A percentile compares a stretch with the other conserved stretches of the same genome.
Evolutionary conservation across 1,140 invertebrate genomes (phyloP).

Genomic region (Macrostomum lignano): DNA sequence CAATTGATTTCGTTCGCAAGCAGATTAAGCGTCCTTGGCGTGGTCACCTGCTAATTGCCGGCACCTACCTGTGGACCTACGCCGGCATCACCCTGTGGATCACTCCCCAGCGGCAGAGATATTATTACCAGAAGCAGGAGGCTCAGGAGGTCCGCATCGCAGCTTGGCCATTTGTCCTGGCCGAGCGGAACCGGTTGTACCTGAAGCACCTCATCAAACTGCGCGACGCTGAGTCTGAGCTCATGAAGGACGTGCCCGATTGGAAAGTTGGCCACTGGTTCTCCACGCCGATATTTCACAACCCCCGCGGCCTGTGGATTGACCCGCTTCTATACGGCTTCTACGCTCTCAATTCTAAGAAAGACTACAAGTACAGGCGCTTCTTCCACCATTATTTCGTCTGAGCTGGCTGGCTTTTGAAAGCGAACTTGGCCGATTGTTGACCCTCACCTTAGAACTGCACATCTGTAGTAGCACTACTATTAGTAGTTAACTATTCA

Average conservation of each 20-base stretch:
- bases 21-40: background rate
- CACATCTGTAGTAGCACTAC: too few relatives aligned
- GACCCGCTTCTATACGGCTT: background rate
- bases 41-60: background rate
- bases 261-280: constrained; percentile 32
- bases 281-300: constrained; percentile 1
- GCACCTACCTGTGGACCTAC: background rate
- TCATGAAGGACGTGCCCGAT: constrained; percentile 51
- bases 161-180: constrained; percentile 40
- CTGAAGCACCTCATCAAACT: constrained; percentile 45
- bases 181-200: constrained; percentile 43
- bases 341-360: too few relatives aligned
- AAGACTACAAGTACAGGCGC: too few relatives aligned
- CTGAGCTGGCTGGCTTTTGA: too few relatives aligned
- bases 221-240: constrained; percentile 43
- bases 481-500: too few relatives aligned
- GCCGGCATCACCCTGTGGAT: background rate
- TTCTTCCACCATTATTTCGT: too few relatives aligned
- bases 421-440: too few relatives aligned
- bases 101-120: background rate
- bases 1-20: constrained; percentile 33
- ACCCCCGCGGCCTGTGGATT: constrained; percentile 2
- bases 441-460: too few relatives aligned
- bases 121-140: constrained; percentile 25
- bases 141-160: constrained; percentile 39